These are phyloP conservation scores for Drosophila arizonae DNA, from an alignment of 1,140 invertebrate species.

Conservation along the genomic window DNA sequence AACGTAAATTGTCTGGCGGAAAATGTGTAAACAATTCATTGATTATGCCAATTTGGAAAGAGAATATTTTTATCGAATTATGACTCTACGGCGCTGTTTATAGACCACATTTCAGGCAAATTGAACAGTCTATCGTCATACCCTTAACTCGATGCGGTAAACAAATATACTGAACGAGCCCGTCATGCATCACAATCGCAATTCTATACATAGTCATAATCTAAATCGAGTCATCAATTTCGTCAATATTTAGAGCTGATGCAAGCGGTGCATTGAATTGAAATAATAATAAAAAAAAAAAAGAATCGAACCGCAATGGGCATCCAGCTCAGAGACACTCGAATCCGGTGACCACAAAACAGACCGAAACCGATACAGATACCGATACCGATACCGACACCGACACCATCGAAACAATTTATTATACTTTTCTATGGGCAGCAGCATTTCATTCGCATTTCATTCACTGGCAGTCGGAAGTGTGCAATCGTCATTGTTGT, in stretches of 20 bases:
- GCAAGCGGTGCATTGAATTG: slow-evolving; percentile 34
- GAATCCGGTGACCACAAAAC: background rate
- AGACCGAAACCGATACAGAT: background rate
- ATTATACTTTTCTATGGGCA: slow-evolving; percentile 14
- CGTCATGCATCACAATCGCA: slow-evolving; percentile 15
- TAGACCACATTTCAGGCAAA: slow-evolving; percentile 12
- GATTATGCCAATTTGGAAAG: background rate
- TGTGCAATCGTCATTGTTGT: slow-evolving; percentile 26
- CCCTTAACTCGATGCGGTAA: slow-evolving; percentile 11
- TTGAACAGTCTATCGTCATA: slow-evolving; percentile 6
- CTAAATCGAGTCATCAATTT: slow-evolving; percentile 29
- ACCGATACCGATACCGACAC: background rate
- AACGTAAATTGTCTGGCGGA: background rate
- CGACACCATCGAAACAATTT: slow-evolving; percentile 15
- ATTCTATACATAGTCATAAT: background rate
- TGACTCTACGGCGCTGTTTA: slow-evolving; percentile 21
- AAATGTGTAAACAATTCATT: slow-evolving; percentile 1
- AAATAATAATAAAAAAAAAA: slow-evolving; percentile 1
- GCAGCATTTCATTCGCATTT: slow-evolving; percentile 8
- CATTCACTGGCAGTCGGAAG: slow-evolving; percentile 35
- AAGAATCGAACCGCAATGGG: background rate
- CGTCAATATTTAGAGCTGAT: slow-evolving; percentile 36
- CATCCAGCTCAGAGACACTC: background rate
- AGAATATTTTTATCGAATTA: slow-evolving; percentile 8
- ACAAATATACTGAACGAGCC: slow-evolving; percentile 3